phyloP scores from a whole-genome alignment of 2,888 invertebrate genomes.

The Scaptodrosophila latifasciaeformis region DNA sequence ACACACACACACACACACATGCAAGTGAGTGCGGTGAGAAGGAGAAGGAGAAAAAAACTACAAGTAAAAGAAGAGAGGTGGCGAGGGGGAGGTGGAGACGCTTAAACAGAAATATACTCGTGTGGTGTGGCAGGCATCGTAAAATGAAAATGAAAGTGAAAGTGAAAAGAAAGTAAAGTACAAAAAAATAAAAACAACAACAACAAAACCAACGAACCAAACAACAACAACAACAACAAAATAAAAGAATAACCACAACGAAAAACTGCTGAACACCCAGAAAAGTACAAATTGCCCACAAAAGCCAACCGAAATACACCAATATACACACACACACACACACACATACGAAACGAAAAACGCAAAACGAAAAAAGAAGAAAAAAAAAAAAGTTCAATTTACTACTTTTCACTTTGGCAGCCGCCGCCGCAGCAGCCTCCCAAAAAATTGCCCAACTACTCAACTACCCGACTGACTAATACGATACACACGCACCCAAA shows the following conservation, averaged over 20 bases:
- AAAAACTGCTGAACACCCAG: constrained; percentile 66
- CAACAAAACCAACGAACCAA: too few species aligned
- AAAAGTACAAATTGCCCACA: constrained; percentile 71
- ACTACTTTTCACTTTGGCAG: constrained; percentile 71
- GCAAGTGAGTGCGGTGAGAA: too few species aligned
- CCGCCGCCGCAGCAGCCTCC: constrained; percentile 33
- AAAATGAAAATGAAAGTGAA: constrained; percentile 63
- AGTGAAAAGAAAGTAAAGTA: constrained; percentile 64
- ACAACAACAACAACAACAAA: too few species aligned
- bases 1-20: constrained; percentile 13
- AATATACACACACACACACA: background rate
- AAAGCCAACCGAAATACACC: constrained; percentile 13
- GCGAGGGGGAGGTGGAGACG: too few species aligned
- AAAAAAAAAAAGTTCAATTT: constrained; percentile 65
- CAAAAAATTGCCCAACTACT: too few species aligned
- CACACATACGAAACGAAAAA: background rate
- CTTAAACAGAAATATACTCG: background rate
- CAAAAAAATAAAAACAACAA: constrained; percentile 22
- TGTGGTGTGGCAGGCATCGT: constrained; percentile 36
- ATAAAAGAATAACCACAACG: constrained; percentile 37
- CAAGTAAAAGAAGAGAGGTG: too few species aligned
- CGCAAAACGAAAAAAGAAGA: too few species aligned
- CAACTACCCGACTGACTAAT: constrained; percentile 17
- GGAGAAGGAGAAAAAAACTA: too few species aligned
- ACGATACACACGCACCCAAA: constrained; percentile 45